Evolutionary conservation across 1,140 invertebrate species (phyloP).

Genomic region (Pseudomyrmex concolor): DNA sequence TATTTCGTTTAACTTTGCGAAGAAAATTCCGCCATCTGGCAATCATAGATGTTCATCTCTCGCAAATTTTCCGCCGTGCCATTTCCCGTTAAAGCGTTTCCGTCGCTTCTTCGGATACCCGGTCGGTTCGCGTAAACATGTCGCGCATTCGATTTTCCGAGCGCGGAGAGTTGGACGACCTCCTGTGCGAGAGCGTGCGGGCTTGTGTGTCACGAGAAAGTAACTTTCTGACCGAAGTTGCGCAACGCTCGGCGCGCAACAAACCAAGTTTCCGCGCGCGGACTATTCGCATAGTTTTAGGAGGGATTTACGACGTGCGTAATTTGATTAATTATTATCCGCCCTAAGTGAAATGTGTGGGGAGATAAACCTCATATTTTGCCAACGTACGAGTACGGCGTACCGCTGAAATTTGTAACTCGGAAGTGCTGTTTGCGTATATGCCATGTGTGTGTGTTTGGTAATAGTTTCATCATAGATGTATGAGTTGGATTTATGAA

Average conservation of each 20-base stretch:
- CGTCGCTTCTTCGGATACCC: conserved; percentile 3
- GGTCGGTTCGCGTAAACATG: conserved; percentile 29
- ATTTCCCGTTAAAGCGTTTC: conserved; percentile 7
- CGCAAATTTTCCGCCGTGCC: conserved; percentile 9
- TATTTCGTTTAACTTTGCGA: neutral
- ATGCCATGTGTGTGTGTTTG: neutral
- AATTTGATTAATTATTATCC: conserved; percentile 51
- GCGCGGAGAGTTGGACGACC: conserved; percentile 24
- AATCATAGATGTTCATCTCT: neutral
- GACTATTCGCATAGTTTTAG: conserved; percentile 48
- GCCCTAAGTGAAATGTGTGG: conserved; percentile 29
- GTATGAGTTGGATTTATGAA: neutral
- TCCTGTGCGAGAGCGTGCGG: neutral
- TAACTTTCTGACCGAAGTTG: conserved; percentile 33
- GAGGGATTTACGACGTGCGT: conserved; percentile 26
- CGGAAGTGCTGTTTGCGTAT: neutral
- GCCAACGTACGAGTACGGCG: neutral
- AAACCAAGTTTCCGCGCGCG: conserved; percentile 37
- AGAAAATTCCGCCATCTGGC: neutral
- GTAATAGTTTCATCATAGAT: neutral
- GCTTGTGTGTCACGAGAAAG: conserved; percentile 32
- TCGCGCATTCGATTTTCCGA: conserved; percentile 47
- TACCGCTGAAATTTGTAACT: neutral
- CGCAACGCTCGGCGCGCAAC: neutral
- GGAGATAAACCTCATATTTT: conserved; percentile 40